phyloP scores from a whole-genome alignment of 30 jellyfish, hydroid and myxozoan genomes.

The Pseudorhiza aurosa region DNA sequence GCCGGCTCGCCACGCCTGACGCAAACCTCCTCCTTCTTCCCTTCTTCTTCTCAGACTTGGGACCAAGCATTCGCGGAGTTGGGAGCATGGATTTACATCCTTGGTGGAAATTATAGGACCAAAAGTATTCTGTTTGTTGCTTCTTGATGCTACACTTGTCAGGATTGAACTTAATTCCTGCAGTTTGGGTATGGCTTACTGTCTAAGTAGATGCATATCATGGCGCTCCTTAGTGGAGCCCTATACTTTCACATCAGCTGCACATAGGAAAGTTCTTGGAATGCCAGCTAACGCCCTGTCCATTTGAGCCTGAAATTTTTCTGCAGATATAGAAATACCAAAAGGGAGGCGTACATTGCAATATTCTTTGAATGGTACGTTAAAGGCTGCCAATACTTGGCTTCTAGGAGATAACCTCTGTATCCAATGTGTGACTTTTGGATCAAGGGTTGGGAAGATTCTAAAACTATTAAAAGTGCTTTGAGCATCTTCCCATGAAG shows the following conservation, averaged over 20 bases:
- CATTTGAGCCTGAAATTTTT: slow-evolving; percentile 15
- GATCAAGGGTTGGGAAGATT: slow-evolving; percentile 46
- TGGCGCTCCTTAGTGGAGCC: slow-evolving; percentile 56
- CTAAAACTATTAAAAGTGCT: slow-evolving; percentile 25
- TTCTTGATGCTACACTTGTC: slow-evolving; percentile 47
- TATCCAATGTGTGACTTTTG: slow-evolving; percentile 39
- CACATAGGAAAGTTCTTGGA: slow-evolving; percentile 50
- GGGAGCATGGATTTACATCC: slow-evolving; percentile 30
- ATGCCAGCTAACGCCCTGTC: slow-evolving; percentile 29
- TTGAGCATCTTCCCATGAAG: slow-evolving; percentile 60
- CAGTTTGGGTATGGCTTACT: slow-evolving; percentile 29
- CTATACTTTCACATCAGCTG: slow-evolving; percentile 39
- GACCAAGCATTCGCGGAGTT: no score
- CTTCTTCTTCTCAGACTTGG: no score
- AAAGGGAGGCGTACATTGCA: slow-evolving; percentile 5
- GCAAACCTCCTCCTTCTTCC: neutral
- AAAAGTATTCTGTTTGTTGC: slow-evolving; percentile 31
- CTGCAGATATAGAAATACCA: slow-evolving; percentile 45
- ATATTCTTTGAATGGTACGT: slow-evolving; percentile 39
- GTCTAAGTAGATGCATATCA: slow-evolving; percentile 43
- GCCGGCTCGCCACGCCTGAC: neutral
- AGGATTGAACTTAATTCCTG: slow-evolving; percentile 38
- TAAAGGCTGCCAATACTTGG: slow-evolving; percentile 40
- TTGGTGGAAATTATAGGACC: slow-evolving; percentile 37
- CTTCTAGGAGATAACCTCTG: slow-evolving; percentile 19